phyloP scores from a whole-genome alignment of 2,797 vertebrate species.

The Manis crassicaudata region DNA sequence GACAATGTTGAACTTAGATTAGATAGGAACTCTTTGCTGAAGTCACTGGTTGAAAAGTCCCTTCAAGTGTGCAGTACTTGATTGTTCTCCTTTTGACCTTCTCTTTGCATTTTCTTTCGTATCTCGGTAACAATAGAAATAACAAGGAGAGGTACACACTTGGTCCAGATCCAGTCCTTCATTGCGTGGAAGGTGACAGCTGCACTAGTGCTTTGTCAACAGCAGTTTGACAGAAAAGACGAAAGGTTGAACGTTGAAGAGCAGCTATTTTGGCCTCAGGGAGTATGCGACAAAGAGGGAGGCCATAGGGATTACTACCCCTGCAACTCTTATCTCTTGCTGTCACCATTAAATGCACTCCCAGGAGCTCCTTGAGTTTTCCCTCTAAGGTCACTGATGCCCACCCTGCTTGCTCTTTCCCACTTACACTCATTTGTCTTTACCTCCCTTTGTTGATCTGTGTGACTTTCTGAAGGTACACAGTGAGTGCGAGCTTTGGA shows the following conservation, averaged over 20 bases:
- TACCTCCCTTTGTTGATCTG: background rate
- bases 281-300: background rate
- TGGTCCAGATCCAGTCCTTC: background rate
- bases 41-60: slow-evolving; percentile 7
- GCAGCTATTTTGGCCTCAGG: background rate
- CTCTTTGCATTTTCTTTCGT: slow-evolving; percentile 41
- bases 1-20: slow-evolving; percentile 49
- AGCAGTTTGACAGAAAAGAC: background rate
- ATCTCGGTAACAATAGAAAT: slow-evolving; percentile 47
- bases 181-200: background rate
- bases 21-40: slow-evolving; percentile 41
- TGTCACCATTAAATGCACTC: background rate
- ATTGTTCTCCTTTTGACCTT: slow-evolving; percentile 33
- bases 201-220: background rate
- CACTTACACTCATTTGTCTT: background rate
- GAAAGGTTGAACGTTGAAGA: background rate
- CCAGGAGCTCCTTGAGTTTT: background rate
- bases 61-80: background rate
- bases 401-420: background rate
- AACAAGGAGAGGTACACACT: background rate
- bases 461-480: background rate
- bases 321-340: background rate
- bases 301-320: background rate
- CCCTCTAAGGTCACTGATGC: background rate
- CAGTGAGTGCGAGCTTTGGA: background rate